A percentile compares a stretch with the other conserved stretches of the same genome.
These are phyloP conservation scores for Alligator mississippiensis DNA, from an alignment of 2,113 vertebrate species.

Conservation along the genomic window DNA sequence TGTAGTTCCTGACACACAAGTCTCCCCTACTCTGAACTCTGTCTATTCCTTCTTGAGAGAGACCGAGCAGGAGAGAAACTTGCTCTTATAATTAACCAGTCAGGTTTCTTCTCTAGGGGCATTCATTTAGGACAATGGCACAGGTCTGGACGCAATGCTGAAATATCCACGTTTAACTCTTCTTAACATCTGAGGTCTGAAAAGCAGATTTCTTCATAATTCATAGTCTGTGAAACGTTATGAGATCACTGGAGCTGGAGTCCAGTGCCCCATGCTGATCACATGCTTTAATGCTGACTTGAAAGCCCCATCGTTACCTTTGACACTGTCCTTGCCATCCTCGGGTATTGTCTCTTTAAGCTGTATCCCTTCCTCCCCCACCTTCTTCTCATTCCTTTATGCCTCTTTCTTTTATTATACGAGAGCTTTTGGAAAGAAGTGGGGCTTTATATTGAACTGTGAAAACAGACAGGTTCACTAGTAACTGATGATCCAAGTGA, in stretches of 20 bases:
- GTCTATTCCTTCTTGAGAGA: background rate
- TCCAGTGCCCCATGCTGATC: background rate
- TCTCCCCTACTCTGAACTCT: background rate
- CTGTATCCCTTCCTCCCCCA: background rate
- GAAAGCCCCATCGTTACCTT: background rate
- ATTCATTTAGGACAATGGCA: background rate
- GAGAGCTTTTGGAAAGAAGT: background rate
- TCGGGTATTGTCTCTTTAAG: background rate
- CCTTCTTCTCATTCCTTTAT: background rate
- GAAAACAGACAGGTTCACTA: background rate
- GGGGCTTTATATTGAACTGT: background rate
- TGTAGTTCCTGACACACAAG: no score
- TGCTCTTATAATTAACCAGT: background rate
- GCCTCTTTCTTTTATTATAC: background rate
- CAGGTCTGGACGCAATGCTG: background rate
- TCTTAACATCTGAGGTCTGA: background rate
- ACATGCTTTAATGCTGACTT: background rate
- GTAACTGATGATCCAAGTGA: rapidly evolving
- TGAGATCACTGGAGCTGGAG: background rate
- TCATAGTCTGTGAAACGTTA: background rate
- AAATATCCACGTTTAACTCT: background rate
- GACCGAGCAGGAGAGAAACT: background rate
- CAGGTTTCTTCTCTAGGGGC: background rate
- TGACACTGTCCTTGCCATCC: background rate
- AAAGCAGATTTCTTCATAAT: background rate